Evolutionary conservation across 2,888 invertebrate species (phyloP).

Genomic region (Caenorhabditis becei): DNA sequence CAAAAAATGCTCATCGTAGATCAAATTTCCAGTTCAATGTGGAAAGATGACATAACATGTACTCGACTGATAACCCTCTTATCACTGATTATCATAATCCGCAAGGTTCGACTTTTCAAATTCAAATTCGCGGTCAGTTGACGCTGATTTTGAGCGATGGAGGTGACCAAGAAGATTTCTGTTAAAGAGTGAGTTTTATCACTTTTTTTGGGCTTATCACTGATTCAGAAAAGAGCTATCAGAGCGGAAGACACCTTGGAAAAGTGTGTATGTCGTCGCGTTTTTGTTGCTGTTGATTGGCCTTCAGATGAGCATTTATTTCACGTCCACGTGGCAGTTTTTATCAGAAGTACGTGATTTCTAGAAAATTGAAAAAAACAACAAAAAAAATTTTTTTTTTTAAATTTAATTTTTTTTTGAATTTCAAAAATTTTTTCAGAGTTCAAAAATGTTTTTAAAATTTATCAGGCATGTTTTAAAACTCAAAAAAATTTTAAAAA

Average conservation of each 20-base stretch:
- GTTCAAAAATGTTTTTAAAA: no score
- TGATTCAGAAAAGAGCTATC: slow-evolving; percentile 50
- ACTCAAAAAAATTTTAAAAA: no score
- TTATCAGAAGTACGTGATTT: slow-evolving; percentile 66
- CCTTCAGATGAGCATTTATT: slow-evolving; percentile 71
- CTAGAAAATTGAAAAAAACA: no score
- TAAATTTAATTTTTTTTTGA: no score
- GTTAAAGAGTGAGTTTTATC: slow-evolving; percentile 51
- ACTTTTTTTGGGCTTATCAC: neutral
- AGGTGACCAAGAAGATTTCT: slow-evolving; percentile 42
- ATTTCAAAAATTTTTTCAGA: no score
- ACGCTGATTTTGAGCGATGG: neutral
- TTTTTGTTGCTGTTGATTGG: slow-evolving; percentile 62
- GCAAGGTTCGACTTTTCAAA: slow-evolving; percentile 41
- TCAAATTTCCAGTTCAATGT: no score
- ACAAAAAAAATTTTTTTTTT: no score
- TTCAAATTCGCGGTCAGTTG: slow-evolving; percentile 28
- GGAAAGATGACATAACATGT: no score
- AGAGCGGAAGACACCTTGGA: slow-evolving; percentile 66
- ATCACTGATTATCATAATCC: slow-evolving; percentile 35
- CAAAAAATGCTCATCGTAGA: no score
- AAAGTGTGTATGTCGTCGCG: slow-evolving; percentile 60
- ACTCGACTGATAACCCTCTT: no score
- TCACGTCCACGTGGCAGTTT: slow-evolving; percentile 73
- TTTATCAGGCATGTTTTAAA: no score